Evolutionary conservation across 2,113 vertebrate species (phyloP).

Genomic region (Malurus melanocephalus): DNA sequence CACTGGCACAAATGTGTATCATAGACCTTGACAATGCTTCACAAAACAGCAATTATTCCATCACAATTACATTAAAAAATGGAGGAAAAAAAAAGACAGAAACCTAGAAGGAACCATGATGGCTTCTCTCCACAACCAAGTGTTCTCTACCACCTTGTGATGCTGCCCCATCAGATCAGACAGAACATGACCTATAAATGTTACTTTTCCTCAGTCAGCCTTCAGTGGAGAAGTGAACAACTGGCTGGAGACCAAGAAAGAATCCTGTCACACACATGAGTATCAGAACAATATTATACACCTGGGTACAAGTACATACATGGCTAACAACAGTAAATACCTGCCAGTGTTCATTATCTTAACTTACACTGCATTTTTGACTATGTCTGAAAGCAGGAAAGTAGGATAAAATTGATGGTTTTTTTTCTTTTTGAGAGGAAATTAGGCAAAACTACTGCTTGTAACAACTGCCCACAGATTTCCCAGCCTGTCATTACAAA

Average conservation of each 20-base stretch:
- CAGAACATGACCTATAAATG: background rate
- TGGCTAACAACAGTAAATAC: background rate
- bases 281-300: background rate
- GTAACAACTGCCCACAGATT: background rate
- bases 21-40: background rate
- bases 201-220: background rate
- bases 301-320: background rate
- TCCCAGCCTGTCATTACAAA: background rate
- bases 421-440: background rate
- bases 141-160: background rate
- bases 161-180: background rate
- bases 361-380: background rate
- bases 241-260: background rate
- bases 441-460: background rate
- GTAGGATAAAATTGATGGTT: background rate
- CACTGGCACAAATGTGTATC: background rate
- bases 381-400: background rate
- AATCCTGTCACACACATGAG: background rate
- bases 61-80: background rate
- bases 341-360: background rate
- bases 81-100: background rate
- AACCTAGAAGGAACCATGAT: background rate
- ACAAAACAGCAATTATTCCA: background rate
- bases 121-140: background rate
- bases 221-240: background rate